A percentile compares a stretch with the other conserved stretches of the same genome.
Conservation (phyloP, 2,888 invertebrate species). For the Resseliella maxima region DNA sequence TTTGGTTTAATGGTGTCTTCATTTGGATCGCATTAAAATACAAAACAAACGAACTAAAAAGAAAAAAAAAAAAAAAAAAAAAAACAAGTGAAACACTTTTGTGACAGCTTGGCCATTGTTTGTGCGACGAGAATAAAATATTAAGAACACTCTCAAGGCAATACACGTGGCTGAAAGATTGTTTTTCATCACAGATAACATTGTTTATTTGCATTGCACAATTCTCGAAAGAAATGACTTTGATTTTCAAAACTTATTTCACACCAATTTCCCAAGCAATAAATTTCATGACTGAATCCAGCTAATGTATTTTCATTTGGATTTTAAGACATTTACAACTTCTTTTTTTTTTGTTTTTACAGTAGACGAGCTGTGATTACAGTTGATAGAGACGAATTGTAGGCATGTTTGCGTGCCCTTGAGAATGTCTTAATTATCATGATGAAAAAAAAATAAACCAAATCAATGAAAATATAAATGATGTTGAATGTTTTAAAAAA, state of each 20-base stretch:
- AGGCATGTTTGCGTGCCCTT: too few species aligned
- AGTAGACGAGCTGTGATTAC: too few species aligned
- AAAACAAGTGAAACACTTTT: too few species aligned
- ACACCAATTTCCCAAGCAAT: constrained; percentile 23
- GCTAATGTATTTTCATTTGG: background rate
- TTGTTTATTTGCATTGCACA: constrained; percentile 13
- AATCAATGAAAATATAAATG: background rate
- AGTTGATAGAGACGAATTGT: too few species aligned
- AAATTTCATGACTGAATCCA: background rate
- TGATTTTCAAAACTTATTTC: background rate
- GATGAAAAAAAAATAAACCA: background rate
- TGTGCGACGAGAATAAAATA: background rate
- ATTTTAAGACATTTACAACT: too few species aligned
- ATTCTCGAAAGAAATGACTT: background rate
- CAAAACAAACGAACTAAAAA: too few species aligned
- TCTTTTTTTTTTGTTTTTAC: too few species aligned
- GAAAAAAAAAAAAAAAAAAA: too few species aligned
- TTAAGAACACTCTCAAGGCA: constrained; percentile 28
- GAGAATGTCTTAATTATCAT: background rate
- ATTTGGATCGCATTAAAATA: background rate
- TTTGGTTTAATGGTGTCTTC: background rate
- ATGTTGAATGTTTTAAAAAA: background rate
- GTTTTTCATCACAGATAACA: background rate
- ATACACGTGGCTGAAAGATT: background rate
- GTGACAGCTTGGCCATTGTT: constrained; percentile 10